Evolutionary conservation across 2,888 invertebrate species (phyloP), one percentile per base, ranked within the genome.

Genomic region (Venusia cambrica): DNA sequence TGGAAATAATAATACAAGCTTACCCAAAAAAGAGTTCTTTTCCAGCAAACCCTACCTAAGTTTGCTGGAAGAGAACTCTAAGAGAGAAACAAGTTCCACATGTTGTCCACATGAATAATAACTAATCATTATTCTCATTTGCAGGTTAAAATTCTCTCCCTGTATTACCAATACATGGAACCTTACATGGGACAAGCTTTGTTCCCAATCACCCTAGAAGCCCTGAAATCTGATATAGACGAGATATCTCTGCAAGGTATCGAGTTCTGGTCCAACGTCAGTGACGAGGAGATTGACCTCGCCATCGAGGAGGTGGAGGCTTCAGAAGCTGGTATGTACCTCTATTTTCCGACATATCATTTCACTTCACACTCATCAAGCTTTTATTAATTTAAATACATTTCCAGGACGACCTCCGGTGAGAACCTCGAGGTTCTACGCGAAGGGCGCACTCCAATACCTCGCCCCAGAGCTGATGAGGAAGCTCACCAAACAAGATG

Each of bases 211-310:
- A 98, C 99, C 4, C 87, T 99, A 67, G 97, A 98, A 79, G 98
- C 99, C 4, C 99, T 99, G 97, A 97, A 97, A 73, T 96, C 96
- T 7, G 97, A 97, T 47, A 92, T 95, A 49, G 98, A 99, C 83
- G 98, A 98, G 56, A 94, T 99, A 31, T 94, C 97, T 7, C 90
- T 99, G 35, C 99, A 99, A 88, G 99, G 99, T 51, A 99, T 99
- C 72, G 99, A 99, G 79, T 99, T 99, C 87, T 99, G 99, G 99
- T 99, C 98, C 2, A 99, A 98, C 62, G 98, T 99, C 0, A 98
- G 99, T 66, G 99, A 99, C 81, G 99, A 99, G 85, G 99, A 99
- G 84, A 97, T 98, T 15, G 98, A 98, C 80, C 88, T 99, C 49
- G 92, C 95, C 1, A 94, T 98, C 71, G 98, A 98, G 78, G 96